These are phyloP conservation scores for Cephus spinipes DNA, from an alignment of 2,888 invertebrate species.

Conservation along the genomic window DNA sequence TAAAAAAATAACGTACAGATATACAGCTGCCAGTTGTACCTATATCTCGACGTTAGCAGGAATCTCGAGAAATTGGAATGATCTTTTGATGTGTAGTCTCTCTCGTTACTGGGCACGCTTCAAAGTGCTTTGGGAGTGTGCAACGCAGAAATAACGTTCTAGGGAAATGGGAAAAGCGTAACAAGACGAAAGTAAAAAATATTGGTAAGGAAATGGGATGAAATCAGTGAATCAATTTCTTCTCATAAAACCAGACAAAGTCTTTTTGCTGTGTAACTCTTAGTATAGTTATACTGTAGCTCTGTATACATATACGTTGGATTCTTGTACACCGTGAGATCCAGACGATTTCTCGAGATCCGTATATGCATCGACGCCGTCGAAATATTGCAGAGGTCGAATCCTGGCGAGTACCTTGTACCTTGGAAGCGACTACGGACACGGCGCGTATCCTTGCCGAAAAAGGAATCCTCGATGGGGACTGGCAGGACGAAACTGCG, in stretches of 20 bases:
- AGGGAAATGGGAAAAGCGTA: background rate
- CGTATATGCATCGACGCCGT: background rate
- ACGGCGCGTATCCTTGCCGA: constrained; percentile 14
- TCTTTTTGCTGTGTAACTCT: background rate
- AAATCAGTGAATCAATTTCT: background rate
- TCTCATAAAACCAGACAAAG: background rate
- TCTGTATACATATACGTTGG: background rate
- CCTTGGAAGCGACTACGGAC: background rate
- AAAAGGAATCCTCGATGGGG: constrained; percentile 22
- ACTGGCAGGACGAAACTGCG: constrained; percentile 23
- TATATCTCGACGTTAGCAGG: background rate
- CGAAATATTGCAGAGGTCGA: background rate
- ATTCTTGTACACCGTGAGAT: background rate
- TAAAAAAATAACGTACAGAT: background rate
- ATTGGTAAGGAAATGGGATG: background rate
- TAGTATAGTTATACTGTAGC: background rate
- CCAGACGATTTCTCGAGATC: background rate
- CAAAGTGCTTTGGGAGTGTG: background rate
- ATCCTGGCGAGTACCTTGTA: background rate
- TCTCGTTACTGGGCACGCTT: background rate
- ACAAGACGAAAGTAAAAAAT: background rate
- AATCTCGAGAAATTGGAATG: background rate
- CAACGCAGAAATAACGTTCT: background rate
- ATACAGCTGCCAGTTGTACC: background rate
- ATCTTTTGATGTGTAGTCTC: background rate